Percentiles rank a stretch among this genome's conserved stretches.
These are phyloP conservation scores for Drosophila oshimai DNA, from an alignment of 1,140 invertebrate genomes.

Conservation along the genomic window DNA sequence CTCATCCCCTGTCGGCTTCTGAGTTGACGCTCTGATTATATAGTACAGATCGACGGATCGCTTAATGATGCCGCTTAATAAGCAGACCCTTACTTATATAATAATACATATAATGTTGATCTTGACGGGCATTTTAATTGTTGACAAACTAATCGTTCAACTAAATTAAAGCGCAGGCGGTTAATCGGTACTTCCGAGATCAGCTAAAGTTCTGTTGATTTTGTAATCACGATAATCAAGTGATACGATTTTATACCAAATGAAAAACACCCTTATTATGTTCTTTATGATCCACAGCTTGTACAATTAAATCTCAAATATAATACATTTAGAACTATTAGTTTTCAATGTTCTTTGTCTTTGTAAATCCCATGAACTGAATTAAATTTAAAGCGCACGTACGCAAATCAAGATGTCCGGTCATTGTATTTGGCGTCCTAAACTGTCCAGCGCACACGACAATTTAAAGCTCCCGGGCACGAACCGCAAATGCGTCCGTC, in stretches of 20 bases:
- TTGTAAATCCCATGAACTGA: background rate
- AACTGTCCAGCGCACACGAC: conserved; percentile 46
- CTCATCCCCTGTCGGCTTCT: background rate
- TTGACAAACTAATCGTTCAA: background rate
- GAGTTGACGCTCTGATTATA: background rate
- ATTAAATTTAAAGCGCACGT: conserved; percentile 25
- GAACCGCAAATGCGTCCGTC: conserved; percentile 50
- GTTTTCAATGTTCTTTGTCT: conserved; percentile 1
- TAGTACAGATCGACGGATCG: background rate
- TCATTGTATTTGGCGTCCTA: conserved; percentile 58
- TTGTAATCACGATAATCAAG: background rate
- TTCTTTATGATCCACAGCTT: no score
- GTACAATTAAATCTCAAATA: background rate
- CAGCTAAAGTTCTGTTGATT: background rate
- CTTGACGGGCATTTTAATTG: background rate
- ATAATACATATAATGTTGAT: background rate
- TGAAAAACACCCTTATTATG: no score
- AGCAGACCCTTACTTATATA: background rate
- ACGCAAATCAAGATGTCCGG: conserved; percentile 7
- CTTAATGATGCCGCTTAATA: background rate
- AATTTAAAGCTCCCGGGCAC: conserved; percentile 68
- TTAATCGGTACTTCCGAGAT: background rate
- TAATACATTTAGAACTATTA: background rate
- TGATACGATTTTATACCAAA: no score
- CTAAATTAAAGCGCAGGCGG: background rate